phyloP scores from a whole-genome alignment of 2,888 invertebrate species.

The Piscicola geometra region DNA sequence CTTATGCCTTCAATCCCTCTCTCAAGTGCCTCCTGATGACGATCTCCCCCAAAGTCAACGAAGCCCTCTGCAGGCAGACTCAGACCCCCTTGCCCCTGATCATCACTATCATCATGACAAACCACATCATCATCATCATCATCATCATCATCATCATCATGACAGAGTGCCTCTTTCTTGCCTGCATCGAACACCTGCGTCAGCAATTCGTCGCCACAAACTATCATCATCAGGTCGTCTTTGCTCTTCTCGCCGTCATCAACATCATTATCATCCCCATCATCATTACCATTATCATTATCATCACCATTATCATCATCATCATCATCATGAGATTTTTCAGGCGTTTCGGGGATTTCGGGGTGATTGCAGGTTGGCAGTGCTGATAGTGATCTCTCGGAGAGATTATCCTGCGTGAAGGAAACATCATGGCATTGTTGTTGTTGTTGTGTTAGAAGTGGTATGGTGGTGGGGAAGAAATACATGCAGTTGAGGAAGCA shows the following conservation, averaged over 20 bases:
- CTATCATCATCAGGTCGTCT: background rate
- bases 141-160: background rate
- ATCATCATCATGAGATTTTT: no score
- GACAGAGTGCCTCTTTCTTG: background rate
- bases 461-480: background rate
- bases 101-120: background rate
- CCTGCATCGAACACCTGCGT: background rate
- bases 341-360: no score
- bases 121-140: background rate
- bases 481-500: background rate
- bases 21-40: no score
- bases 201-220: background rate
- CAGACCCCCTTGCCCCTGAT: no score
- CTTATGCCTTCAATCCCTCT: no score
- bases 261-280: conserved; percentile 13
- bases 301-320: no score
- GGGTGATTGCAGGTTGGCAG: conserved; percentile 4
- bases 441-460: background rate
- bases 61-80: conserved; percentile 18
- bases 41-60: no score
- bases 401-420: conserved; percentile 44
- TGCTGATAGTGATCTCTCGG: conserved; percentile 10
- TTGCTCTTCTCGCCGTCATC: background rate
- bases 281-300: background rate
- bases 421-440: conserved; percentile 57